Evolutionary conservation across 2,113 vertebrate genomes (phyloP), one percentile per base, ranked within the genome.

Genomic region (Coryphaenoides rupestris): DNA sequence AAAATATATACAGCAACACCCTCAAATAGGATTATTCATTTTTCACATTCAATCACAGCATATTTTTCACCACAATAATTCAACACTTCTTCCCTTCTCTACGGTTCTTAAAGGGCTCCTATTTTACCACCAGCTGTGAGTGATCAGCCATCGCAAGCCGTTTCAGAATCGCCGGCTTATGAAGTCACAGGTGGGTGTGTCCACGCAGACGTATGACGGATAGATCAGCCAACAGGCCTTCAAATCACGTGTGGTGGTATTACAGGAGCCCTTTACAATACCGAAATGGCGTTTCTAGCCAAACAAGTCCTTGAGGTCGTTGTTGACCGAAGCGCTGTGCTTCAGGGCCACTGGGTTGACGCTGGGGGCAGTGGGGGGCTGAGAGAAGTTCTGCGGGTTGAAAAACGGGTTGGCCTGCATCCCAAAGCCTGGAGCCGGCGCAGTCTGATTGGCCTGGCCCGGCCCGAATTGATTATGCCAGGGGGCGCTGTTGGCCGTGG

Each of bases 401-500:
- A 97, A 98, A 88, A 99, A 99, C 55, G 97, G 97, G 79, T 99
- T 98, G 52, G 93, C 93, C 86, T 98, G 96, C 83, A 95, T 84
- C 53, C 94, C 94, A 66, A 98, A 98, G 17, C 79, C 62, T 2
- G 91, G 87, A 72, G 68, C 84, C 76, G 81, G 90, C 4, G 83
- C 33, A 63, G 86, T 69, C 23, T 93, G 90, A 82, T 92, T 80
- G 57, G 86, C 91, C 65, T 91, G 94, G 0, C 84, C 80, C 40
- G 92, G 72, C 58, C 84, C 88, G 75, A 93, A 97, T 82, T 98
- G 97, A 87, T 87, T 93, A 33, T 94, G 79, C 97, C 97, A 99
- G 95, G 93, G n/a, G 76, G 63, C 88, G 77, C 83, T 89, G 77
- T 84, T 88, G 58, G 64, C 17, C 58, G 60, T 81, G 0, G 84